A percentile compares a stretch with the other conserved stretches of the same genome.
Conservation (phyloP, 2,888 invertebrate species). For the Xestia rhomboidea region DNA sequence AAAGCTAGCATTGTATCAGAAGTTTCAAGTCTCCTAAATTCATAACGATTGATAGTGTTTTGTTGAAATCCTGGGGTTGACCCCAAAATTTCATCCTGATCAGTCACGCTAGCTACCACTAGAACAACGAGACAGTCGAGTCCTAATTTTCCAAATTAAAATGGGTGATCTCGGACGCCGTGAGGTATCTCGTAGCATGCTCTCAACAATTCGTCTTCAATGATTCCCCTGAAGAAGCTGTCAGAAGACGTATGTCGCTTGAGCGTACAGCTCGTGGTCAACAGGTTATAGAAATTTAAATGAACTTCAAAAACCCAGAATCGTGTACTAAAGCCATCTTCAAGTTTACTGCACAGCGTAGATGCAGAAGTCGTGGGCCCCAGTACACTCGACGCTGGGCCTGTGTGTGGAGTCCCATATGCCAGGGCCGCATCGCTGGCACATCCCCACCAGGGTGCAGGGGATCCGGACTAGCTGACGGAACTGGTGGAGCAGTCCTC, state of each 20-base stretch:
- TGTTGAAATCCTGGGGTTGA: neutral
- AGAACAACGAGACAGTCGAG: neutral
- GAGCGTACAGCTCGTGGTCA: neutral
- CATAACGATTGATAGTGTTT: neutral
- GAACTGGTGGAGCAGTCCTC: conserved; percentile 97
- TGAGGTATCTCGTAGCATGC: neutral
- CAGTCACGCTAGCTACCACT: neutral
- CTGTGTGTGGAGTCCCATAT: conserved; percentile 98
- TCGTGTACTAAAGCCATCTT: neutral
- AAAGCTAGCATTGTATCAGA: neutral
- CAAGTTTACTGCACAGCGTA: conserved; percentile 81
- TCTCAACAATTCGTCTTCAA: neutral
- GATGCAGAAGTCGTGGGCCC: conserved; percentile 92
- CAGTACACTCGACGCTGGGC: conserved; percentile 95
- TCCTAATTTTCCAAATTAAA: neutral
- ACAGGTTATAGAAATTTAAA: neutral
- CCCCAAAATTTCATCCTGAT: neutral
- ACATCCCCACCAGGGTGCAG: conserved; percentile 96
- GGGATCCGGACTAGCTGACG: conserved; percentile 96
- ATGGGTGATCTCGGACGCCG: neutral
- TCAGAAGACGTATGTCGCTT: neutral
- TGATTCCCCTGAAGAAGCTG: neutral
- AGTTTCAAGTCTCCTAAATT: neutral
- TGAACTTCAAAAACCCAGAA: conserved; percentile 6
- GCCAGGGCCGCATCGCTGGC: conserved; percentile 97